Conservation (phyloP, 2,797 vertebrate genomes). For the Hypotaenidia philippensis region DNA sequence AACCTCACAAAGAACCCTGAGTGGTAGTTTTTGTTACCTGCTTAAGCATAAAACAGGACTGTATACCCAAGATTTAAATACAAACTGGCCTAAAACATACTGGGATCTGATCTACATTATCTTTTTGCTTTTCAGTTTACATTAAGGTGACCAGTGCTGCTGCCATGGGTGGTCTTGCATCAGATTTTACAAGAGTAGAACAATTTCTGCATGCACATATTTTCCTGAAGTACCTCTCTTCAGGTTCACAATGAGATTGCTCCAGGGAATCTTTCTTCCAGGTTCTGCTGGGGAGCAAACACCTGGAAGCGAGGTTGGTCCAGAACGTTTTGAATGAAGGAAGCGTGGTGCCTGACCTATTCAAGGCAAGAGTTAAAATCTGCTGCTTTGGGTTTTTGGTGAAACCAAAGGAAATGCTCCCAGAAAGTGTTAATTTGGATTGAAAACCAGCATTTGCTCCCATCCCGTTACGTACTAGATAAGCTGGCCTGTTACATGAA, state of each 20-base stretch:
- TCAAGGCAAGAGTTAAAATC: neutral
- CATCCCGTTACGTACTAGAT: neutral
- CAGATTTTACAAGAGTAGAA: neutral
- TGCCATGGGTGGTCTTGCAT: neutral
- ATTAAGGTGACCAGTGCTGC: neutral
- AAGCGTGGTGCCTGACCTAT: neutral
- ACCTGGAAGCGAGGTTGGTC: neutral
- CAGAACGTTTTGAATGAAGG: neutral
- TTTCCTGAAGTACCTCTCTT: neutral
- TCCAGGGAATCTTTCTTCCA: neutral
- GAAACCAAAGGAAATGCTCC: neutral
- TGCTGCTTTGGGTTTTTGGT: neutral
- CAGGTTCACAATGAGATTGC: too few relatives aligned
- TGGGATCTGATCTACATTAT: neutral
- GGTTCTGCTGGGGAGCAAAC: neutral
- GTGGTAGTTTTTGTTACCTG: neutral
- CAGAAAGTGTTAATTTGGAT: neutral
- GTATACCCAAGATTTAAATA: too few relatives aligned
- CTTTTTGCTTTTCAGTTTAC: neutral
- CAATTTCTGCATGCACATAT: neutral
- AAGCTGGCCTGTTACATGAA: neutral
- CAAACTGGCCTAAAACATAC: neutral
- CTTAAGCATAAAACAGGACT: neutral
- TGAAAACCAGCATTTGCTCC: neutral
- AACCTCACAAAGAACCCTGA: neutral